Evolutionary conservation across 1,140 invertebrate genomes (phyloP).

Genomic region (Spodoptera frugiperda): DNA sequence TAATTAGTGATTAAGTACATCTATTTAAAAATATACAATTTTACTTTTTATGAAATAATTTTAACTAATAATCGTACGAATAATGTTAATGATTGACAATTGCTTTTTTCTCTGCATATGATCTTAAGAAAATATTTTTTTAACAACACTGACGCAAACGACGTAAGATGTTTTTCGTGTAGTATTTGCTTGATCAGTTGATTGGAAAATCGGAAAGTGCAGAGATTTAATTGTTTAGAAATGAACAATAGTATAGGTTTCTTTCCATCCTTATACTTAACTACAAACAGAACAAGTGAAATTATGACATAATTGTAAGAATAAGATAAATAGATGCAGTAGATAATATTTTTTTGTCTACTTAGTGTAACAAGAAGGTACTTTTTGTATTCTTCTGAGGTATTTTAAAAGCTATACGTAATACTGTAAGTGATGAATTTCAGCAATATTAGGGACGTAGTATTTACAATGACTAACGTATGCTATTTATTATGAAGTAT

Average conservation of each 20-base stretch:
- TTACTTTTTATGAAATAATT: not conserved
- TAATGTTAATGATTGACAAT: too few species aligned
- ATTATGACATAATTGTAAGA: not conserved
- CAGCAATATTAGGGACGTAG: conserved; percentile 39
- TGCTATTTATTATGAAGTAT: not conserved
- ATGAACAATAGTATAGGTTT: too few species aligned
- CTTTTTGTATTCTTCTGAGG: not conserved
- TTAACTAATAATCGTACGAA: too few species aligned
- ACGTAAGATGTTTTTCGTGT: too few species aligned
- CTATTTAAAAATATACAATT: conserved; percentile 21
- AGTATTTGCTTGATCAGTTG: not conserved
- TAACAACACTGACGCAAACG: too few species aligned
- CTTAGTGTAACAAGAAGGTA: not conserved
- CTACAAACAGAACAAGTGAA: too few species aligned
- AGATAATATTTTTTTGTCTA: not conserved
- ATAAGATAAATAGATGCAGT: not conserved
- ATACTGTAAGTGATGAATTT: conserved; percentile 31
- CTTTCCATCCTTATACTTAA: too few species aligned
- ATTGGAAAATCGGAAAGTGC: not conserved
- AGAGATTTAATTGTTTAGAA: too few species aligned
- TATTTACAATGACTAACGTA: conserved; percentile 4
- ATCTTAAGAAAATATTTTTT: too few species aligned
- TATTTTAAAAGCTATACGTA: not conserved
- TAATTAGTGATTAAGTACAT: conserved; percentile 35
- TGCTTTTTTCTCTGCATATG: too few species aligned